phyloP scores from a whole-genome alignment of 92 coral and sea anemone species.

The Phenganax marumi region DNA sequence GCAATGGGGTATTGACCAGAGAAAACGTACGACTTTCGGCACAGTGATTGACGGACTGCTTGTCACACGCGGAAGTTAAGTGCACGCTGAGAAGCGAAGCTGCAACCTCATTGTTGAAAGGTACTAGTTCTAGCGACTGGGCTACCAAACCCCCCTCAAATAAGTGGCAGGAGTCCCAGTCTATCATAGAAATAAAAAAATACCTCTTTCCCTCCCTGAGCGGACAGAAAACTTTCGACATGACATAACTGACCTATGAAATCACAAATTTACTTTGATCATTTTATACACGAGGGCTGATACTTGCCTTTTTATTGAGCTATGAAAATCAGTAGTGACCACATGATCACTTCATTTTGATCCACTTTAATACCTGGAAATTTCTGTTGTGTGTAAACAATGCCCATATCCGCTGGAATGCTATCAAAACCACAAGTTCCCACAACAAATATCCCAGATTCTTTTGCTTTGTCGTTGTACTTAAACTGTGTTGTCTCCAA shows the following conservation, averaged over 20 bases:
- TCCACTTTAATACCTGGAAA: constrained; percentile 74
- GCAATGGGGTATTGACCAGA: no score
- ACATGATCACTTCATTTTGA: not conserved
- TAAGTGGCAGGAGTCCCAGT: no score
- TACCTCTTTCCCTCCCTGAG: constrained; percentile 82
- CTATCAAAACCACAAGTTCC: constrained; percentile 99
- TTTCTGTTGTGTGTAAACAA: constrained; percentile 67
- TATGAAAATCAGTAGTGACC: not conserved
- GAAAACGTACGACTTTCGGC: no score
- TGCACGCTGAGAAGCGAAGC: no score
- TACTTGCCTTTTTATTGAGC: no score
- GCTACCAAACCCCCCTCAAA: no score
- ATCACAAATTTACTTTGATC: not conserved
- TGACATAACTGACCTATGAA: constrained; percentile 81
- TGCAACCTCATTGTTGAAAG: no score
- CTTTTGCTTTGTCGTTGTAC: constrained; percentile 76
- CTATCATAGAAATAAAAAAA: not conserved
- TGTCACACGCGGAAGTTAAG: no score
- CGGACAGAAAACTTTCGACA: constrained; percentile 76
- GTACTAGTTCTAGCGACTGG: no score
- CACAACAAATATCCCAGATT: constrained; percentile 64
- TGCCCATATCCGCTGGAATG: constrained; percentile 96
- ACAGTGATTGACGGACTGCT: no score
- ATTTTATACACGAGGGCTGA: not conserved
- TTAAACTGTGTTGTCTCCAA: constrained; percentile 86